These are phyloP conservation scores for Dasyornis broadbenti DNA, from an alignment of 2,113 vertebrate genomes.

Conservation along the genomic window DNA sequence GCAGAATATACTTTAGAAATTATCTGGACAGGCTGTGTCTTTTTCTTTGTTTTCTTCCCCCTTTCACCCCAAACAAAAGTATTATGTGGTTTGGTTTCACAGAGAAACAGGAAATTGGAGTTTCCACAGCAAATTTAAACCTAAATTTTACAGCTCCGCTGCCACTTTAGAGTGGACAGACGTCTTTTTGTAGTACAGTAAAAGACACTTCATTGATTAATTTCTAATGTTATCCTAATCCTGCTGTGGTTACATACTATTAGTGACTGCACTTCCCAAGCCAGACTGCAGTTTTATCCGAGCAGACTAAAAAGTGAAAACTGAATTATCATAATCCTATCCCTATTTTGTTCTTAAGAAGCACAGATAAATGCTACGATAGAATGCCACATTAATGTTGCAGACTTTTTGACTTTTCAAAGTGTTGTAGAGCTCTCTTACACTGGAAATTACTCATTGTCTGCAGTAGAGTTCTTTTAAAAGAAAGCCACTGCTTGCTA, in stretches of 20 bases:
- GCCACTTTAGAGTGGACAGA: background rate
- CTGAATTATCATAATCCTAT: background rate
- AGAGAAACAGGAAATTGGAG: background rate
- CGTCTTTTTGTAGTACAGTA: background rate
- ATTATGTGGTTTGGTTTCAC: fast-evolving
- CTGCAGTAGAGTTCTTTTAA: background rate
- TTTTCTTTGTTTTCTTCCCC: background rate
- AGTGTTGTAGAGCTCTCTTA: background rate
- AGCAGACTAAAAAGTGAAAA: background rate
- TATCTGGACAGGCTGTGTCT: background rate
- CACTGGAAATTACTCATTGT: background rate
- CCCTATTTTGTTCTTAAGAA: background rate
- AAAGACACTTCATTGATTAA: background rate
- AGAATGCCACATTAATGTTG: too few species aligned
- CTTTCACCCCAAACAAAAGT: background rate
- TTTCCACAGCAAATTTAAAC: background rate
- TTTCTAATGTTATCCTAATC: background rate
- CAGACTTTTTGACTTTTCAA: background rate
- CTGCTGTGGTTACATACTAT: background rate
- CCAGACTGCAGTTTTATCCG: background rate
- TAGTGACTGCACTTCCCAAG: background rate
- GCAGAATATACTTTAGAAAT: background rate
- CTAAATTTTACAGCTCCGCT: background rate
- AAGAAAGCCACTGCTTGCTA: background rate
- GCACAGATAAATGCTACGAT: background rate